These are phyloP conservation scores for Conus ventricosus DNA, from an alignment of 1,140 invertebrate genomes.

Conservation along the genomic window DNA sequence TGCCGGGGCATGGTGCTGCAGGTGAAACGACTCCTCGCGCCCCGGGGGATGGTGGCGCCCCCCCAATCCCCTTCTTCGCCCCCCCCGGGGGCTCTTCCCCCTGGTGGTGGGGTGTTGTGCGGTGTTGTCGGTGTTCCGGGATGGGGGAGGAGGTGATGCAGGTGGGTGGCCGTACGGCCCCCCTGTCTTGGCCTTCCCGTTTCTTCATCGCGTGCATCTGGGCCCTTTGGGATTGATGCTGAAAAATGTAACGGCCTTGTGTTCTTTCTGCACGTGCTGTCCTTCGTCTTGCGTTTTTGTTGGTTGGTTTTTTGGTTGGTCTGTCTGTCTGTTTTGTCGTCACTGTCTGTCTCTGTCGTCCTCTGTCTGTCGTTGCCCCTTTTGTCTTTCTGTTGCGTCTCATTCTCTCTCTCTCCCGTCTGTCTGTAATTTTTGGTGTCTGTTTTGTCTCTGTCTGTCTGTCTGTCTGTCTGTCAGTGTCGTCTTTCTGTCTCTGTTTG, in stretches of 20 bases:
- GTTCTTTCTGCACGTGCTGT: not conserved
- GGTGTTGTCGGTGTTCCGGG: not conserved
- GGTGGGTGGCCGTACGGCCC: constrained; percentile 57
- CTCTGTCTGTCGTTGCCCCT: not conserved
- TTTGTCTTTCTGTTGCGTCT: not conserved
- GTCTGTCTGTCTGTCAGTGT: not conserved
- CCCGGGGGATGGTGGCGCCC: not conserved
- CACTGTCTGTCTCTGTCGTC: not conserved
- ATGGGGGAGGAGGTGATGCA: constrained; percentile 60
- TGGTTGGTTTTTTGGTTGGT: not conserved
- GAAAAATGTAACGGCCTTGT: constrained; percentile 58
- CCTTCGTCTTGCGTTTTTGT: not conserved
- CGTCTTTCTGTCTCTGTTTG: too few species aligned
- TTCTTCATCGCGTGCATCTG: constrained; percentile 64
- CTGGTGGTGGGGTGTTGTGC: not conserved
- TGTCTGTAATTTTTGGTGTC: not conserved
- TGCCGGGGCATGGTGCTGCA: not conserved
- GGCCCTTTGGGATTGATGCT: constrained; percentile 66
- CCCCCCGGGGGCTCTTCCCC: not conserved
- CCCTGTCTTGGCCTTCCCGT: constrained; percentile 59
- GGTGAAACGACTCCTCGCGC: not conserved
- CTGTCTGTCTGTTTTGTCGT: too few species aligned
- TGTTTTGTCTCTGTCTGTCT: not conserved
- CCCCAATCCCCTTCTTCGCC: not conserved
- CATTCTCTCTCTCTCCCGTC: not conserved